phyloP scores from a whole-genome alignment of 1,140 invertebrate genomes.

The Procambarus clarkii region DNA sequence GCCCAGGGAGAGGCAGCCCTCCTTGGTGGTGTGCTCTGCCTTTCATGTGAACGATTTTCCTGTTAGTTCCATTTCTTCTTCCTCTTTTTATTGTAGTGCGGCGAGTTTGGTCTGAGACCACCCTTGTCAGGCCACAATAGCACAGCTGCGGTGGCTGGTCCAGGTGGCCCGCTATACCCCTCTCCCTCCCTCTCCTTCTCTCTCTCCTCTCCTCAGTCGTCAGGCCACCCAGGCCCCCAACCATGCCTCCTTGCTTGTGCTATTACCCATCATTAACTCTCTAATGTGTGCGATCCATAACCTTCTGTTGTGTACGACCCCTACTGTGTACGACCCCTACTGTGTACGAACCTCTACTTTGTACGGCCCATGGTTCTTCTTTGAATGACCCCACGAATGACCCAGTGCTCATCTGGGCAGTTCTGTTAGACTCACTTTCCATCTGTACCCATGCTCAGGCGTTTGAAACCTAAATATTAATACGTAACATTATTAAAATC shows the following conservation, averaged over 20 bases:
- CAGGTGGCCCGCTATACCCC: slow-evolving; percentile 4
- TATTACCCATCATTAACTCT: background rate
- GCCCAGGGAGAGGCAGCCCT: background rate
- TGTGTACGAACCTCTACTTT: too few relatives aligned
- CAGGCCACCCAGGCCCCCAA: background rate
- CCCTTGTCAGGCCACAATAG: slow-evolving; percentile 31
- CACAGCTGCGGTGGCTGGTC: slow-evolving; percentile 9
- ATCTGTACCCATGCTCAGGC: too few relatives aligned
- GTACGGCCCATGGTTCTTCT: too few relatives aligned
- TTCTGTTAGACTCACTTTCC: too few relatives aligned
- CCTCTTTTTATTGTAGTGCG: slow-evolving; percentile 39
- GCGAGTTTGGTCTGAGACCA: slow-evolving; percentile 27
- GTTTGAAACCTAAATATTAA: too few relatives aligned
- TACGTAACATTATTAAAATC: too few relatives aligned
- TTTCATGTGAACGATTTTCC: slow-evolving; percentile 32
- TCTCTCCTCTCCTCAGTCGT: background rate
- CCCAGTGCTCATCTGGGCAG: too few relatives aligned
- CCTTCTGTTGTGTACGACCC: too few relatives aligned
- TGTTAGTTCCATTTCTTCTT: slow-evolving; percentile 32
- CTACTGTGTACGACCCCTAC: too few relatives aligned
- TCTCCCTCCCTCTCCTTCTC: background rate
- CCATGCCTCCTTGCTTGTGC: background rate
- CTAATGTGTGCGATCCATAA: too few relatives aligned
- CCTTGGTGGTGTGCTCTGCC: background rate
- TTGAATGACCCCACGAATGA: too few relatives aligned